These are phyloP conservation scores for Drosophila truncata DNA, from an alignment of 1,140 invertebrate genomes.

Conservation along the genomic window DNA sequence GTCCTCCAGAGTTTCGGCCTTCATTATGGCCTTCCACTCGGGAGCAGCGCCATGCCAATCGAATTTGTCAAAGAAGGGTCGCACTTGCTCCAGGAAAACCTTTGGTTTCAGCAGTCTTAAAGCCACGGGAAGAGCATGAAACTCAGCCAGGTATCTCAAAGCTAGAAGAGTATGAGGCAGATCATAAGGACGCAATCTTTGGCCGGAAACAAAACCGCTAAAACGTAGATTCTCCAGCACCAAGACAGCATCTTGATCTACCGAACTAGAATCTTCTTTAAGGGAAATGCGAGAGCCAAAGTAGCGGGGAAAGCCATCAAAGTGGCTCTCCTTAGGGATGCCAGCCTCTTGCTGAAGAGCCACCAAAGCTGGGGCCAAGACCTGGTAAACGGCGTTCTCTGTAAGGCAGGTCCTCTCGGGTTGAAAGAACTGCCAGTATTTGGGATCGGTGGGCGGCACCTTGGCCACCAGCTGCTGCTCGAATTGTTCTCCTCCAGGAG, in stretches of 20 bases:
- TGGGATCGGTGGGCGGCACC: constrained; percentile 87
- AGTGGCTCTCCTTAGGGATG: constrained; percentile 77
- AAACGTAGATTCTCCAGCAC: constrained; percentile 87
- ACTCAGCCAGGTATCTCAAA: constrained; percentile 86
- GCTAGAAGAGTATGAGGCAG: constrained; percentile 85
- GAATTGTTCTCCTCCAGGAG: constrained; percentile 7
- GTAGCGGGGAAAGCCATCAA: constrained; percentile 86
- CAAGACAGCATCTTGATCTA: constrained; percentile 87
- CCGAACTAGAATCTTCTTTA: constrained; percentile 70
- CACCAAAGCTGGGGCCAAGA: constrained; percentile 85
- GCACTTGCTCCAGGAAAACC: constrained; percentile 85
- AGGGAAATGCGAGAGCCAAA: constrained; percentile 86
- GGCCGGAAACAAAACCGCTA: constrained; percentile 85
- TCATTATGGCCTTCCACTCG: constrained; percentile 61
- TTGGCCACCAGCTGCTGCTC: constrained; percentile 86
- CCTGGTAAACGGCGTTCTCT: constrained; percentile 87
- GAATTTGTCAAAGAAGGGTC: constrained; percentile 78
- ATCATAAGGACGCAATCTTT: constrained; percentile 86
- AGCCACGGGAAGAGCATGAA: constrained; percentile 87
- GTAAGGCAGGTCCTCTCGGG: constrained; percentile 87
- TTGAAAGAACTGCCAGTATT: constrained; percentile 87
- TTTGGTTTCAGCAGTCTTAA: constrained; percentile 86
- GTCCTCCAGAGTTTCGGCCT: constrained; percentile 58
- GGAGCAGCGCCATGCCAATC: constrained; percentile 67
- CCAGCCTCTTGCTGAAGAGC: constrained; percentile 86